Evolutionary conservation across 2,113 vertebrate genomes (phyloP), one percentile per base, ranked within the genome.

Genomic region (Synodontis membranacea): DNA sequence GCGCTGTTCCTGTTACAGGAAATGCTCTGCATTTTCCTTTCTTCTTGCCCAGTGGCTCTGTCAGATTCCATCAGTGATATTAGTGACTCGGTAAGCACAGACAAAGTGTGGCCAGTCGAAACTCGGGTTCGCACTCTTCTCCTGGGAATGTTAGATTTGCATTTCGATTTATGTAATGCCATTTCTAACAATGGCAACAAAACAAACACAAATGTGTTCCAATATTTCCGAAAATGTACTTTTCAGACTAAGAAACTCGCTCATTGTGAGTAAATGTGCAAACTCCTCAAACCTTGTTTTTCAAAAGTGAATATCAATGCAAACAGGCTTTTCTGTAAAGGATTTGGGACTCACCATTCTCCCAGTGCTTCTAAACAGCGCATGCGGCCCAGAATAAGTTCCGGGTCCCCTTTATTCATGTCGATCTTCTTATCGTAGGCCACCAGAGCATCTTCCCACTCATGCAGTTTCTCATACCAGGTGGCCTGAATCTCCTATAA

Each of bases 381-480:
- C 98, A 99, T 99, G 64, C 98, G 94, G 46, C 97, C 98, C 84
- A 99, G 94, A 93, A 99, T 97, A 87, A 99, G 95, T 93, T 99
- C 98, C 0, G 98, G 97, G 83, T 99, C 98, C 23, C 99, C 98
- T 93, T 98, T 99, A 94, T 98, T 98, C 89, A 97, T 96, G 93
- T 99, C 98, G 70, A 98, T 97, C 90, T 99, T 99, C 93, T 99
- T 99, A 90, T 99, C 97, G 1, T 99, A 99, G 52, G 98, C 97
- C 11, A 97, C 96, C 52, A 99, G 92, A 14, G 98, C 98, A 87
- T 99, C 98, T 89, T 99, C 98, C 98, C 98, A 99, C 87, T 99
- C 98, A 0, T 99, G 98, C 0, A 99, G 96, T 80, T 99, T 99
- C 94, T 99, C 98, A 68, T 99, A 99, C 98, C 98, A 99, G 54